A percentile compares a stretch with the other conserved stretches of the same genome.
These are phyloP conservation scores for Fulmarus glacialis DNA, from an alignment of 2,113 vertebrate genomes.

Conservation along the genomic window DNA sequence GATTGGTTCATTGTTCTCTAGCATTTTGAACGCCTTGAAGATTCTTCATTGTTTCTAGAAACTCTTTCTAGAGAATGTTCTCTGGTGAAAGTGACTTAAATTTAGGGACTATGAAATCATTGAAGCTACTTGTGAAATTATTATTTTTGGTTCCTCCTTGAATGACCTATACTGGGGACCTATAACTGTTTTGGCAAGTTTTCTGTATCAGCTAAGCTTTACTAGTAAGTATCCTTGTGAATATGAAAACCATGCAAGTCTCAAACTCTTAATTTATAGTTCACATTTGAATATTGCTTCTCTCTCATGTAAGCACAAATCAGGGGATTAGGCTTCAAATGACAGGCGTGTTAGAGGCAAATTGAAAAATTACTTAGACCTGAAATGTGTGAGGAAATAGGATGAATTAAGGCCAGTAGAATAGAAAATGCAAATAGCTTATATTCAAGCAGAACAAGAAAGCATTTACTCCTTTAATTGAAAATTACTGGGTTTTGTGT, in stretches of 20 bases:
- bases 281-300: background rate
- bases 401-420: background rate
- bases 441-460: background rate
- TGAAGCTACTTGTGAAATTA: background rate
- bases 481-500: background rate
- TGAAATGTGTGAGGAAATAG: background rate
- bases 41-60: background rate
- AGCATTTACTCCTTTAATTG: background rate
- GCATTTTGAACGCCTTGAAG: background rate
- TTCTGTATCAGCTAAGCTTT: background rate
- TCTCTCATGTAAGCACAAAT: background rate
- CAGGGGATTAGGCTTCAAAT: conserved; percentile 7
- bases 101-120: background rate
- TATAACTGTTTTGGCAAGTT: background rate
- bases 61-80: background rate
- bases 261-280: background rate
- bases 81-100: background rate
- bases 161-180: background rate
- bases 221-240: background rate
- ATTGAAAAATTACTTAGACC: conserved; percentile 5
- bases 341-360: background rate
- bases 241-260: background rate
- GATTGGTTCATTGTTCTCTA: background rate
- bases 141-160: background rate
- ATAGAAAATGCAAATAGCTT: background rate